These are phyloP conservation scores for Catharus minimus DNA, from an alignment of 2,113 vertebrate species.

Conservation along the genomic window DNA sequence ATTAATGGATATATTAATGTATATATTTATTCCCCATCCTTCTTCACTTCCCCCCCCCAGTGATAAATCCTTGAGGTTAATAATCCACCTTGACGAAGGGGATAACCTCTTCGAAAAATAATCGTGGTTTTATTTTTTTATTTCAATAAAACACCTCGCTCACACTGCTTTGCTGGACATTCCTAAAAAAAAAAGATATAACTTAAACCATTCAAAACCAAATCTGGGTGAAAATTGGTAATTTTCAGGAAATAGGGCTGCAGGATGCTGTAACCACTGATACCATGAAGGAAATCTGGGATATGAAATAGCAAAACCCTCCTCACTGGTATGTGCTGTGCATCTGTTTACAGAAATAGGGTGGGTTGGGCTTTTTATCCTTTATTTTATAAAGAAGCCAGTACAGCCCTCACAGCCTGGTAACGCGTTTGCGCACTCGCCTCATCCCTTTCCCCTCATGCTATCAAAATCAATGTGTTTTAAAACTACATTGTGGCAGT, in stretches of 20 bases:
- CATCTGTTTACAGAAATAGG: not conserved
- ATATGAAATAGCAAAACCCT: not conserved
- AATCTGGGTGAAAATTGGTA: not conserved
- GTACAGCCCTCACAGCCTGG: not conserved
- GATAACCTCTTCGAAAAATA: not conserved
- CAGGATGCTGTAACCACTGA: not conserved
- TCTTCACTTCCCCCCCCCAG: too few relatives aligned
- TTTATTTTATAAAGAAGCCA: not conserved
- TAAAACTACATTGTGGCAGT: not conserved
- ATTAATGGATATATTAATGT: not conserved
- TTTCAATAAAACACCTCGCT: not conserved
- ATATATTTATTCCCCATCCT: not conserved
- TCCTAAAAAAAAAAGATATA: too few relatives aligned
- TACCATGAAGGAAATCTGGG: not conserved
- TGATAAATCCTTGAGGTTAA: not conserved
- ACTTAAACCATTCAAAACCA: not conserved
- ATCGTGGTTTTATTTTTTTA: not conserved
- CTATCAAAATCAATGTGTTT: not conserved
- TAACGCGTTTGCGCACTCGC: not conserved
- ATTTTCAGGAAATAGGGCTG: not conserved
- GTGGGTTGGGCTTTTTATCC: not conserved
- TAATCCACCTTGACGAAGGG: not conserved
- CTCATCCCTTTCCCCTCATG: not conserved
- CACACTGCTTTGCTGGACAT: not conserved
- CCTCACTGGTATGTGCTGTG: accelerated